Base-by-base conservation (phyloP, 2,888 invertebrate species). In the Caenorhabditis sp. region DNA sequence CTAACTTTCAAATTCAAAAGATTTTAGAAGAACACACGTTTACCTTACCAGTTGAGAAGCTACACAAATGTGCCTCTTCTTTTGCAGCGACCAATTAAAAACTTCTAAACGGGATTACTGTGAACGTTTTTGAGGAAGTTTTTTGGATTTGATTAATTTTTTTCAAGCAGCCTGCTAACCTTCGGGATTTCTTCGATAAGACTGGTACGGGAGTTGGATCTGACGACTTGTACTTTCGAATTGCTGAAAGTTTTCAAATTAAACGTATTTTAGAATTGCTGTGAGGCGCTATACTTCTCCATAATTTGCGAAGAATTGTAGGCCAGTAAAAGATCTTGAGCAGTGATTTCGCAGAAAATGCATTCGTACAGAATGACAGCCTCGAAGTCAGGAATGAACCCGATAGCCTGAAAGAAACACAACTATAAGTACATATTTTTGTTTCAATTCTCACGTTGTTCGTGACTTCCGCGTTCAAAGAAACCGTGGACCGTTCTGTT, bases 371-470 rank as follows among this genome's bases (percentile, higher is more conserved):
- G 66, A 8, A 88, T 82, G 2, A 79, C 80, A 2, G 84, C 84
- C 17, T 83, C 78, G 56, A 82, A 88, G 52, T 88, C 88, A 9
- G 88, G 87, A 9, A 83, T 50, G 75, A 88, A 88, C n/a, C 83
- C 83, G 48, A 82, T 71, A 39, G 80, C 79, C 68, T 85, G 82
- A 35, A 59, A 46, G 1, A 46, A 9, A 13, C 4, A 24, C 13
- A 24, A 27, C 6, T 17, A 45, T 24, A 20, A 41, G 15, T 4
- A 17, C 7, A 41, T 11, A 20, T 5, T 1, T 41, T 20, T 7
- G 15, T 8, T 13, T 39, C 9, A 11, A 26, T 11, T 30, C 43
- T 59, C n/a, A 55, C 52, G 15, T 62, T 59, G 32, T 78, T 63
- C n/a, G 52, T 50, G 6, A 79, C 32, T 30, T 71, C 71, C 17